Base-by-base conservation (phyloP, 1,140 invertebrate species). In the Drosophila gunungcola region DNA sequence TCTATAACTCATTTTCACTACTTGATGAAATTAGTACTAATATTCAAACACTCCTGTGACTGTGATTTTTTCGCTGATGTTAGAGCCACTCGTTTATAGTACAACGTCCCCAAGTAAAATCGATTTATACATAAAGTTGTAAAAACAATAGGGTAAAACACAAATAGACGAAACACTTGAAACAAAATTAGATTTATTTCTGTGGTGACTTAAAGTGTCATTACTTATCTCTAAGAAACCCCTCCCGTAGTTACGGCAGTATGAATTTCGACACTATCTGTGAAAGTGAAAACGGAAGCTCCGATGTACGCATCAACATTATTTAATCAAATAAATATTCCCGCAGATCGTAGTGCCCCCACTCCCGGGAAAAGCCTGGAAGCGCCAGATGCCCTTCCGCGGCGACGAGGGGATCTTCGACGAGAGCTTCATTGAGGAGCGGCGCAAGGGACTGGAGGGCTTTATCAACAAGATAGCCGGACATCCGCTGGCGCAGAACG, bases 381-480 rank as follows among this genome's bases (percentile, higher is more conserved):
- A 99, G 93, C 94, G 98, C 92, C 98, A 99, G 93, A 95, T 99
- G 93, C 99, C 99, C 45, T 99, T 99, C 93, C 94, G 99, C 89
- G 96, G 96, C 9, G 99, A 99, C 93, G 99, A 99, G 95, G 99
- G 99, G 10, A 99, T 99, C 88, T 99, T 98, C 94, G 99, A 99
- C 93, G 98, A 99, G 93, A 98, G 98, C 90, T 99, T 99, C 93
- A 99, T 99, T 91, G 99, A 99, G 93, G 98, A 99, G 81, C 95
- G 99, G 85, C 95, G 98, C 92, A 99, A 99, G 95, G 98, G 98
- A 68, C 94, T 99, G 70, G 99, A 99, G 95, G 94, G 96, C 84
- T 99, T 99, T 93, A 97, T 99, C 79, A 99, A 99, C 93, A 99
- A 99, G 95, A 98, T 99, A 93, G 98, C 99, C 70, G 99, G 99